phyloP scores from a whole-genome alignment of 2,113 vertebrate species.

The Engraulis encrasicolus region DNA sequence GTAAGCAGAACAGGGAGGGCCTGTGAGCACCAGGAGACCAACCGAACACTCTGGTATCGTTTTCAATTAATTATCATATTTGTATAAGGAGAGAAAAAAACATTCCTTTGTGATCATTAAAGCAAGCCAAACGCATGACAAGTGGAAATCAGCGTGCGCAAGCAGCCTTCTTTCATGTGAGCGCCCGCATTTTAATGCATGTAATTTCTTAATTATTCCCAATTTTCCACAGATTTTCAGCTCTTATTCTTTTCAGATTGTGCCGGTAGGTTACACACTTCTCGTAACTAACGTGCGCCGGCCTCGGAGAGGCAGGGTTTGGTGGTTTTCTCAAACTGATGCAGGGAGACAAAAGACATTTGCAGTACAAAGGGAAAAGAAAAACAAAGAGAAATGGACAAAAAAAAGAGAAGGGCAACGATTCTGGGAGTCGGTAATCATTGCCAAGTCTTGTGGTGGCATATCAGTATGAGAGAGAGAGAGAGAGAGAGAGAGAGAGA shows the following conservation, averaged over 20 bases:
- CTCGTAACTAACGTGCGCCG: neutral
- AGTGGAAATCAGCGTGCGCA: neutral
- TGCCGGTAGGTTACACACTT: neutral
- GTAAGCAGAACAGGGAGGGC: neutral
- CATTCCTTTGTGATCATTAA: slow-evolving; percentile 25
- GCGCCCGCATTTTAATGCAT: slow-evolving; percentile 1
- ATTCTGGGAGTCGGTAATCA: neutral
- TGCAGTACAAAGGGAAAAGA: neutral
- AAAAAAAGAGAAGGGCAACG: neutral
- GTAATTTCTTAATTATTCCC: slow-evolving; percentile 27
- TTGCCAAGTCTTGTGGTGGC: neutral
- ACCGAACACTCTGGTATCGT: slow-evolving; percentile 12
- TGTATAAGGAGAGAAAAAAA: neutral
- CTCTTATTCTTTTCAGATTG: slow-evolving; percentile 28
- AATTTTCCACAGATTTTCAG: slow-evolving; percentile 29
- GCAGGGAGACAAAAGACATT: neutral
- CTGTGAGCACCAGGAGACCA: neutral
- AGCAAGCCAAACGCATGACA: slow-evolving; percentile 25
- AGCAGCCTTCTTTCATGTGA: slow-evolving; percentile 21
- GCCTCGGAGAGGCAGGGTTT: neutral
- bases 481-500: no score
- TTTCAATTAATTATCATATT: slow-evolving; percentile 30
- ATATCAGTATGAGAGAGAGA: no score
- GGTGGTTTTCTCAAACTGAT: neutral
- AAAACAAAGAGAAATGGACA: neutral